Conservation (phyloP, 1,140 invertebrate genomes). For the Aphidius gifuensis region DNA sequence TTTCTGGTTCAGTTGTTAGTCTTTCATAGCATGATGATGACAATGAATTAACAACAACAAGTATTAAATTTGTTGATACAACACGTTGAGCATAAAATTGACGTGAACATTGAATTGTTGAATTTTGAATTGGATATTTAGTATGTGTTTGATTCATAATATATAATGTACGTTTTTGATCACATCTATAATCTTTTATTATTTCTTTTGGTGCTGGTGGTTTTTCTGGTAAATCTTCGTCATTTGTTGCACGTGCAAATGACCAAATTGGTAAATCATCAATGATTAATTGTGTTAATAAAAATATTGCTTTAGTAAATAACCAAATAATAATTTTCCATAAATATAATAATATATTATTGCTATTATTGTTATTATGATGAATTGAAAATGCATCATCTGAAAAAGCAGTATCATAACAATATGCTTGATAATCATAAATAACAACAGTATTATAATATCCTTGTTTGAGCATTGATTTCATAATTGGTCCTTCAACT, state of each 20-base stretch:
- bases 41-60: conserved; percentile 70
- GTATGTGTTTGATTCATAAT: conserved; percentile 62
- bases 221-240: conserved; percentile 44
- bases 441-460: conserved; percentile 75
- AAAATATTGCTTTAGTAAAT: conserved; percentile 38
- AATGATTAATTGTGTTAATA: conserved; percentile 35
- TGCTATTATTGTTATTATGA: background rate
- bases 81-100: conserved; percentile 49
- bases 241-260: conserved; percentile 33
- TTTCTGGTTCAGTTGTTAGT: conserved; percentile 39
- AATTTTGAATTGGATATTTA: conserved; percentile 36
- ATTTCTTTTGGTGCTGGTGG: conserved; percentile 46
- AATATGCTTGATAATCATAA: conserved; percentile 85
- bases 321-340: conserved; percentile 42
- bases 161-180: conserved; percentile 64
- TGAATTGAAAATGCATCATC: conserved; percentile 17
- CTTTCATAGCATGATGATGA: conserved; percentile 43
- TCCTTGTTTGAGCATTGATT: conserved; percentile 68
- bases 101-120: conserved; percentile 36
- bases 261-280: conserved; percentile 31
- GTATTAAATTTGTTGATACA: conserved; percentile 77
- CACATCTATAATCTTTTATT: conserved; percentile 58
- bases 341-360: conserved; percentile 41
- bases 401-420: conserved; percentile 48
- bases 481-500: conserved; percentile 75